These are phyloP conservation scores for Sinocyclocheilus rhinocerous DNA, from an alignment of 2,113 vertebrate genomes.

Conservation along the genomic window DNA sequence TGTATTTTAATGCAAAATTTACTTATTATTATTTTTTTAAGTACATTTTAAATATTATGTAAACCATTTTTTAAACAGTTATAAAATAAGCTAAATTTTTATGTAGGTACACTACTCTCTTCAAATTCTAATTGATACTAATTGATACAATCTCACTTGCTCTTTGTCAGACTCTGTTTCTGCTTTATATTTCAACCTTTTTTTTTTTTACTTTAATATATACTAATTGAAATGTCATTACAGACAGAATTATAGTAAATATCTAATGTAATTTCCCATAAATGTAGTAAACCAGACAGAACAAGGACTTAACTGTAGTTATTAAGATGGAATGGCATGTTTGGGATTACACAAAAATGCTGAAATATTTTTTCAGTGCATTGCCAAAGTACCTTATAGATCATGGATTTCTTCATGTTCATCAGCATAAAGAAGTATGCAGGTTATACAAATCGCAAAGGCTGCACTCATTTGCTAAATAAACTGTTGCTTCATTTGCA, in stretches of 20 bases:
- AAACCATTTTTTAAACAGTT: background rate
- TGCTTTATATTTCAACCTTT: background rate
- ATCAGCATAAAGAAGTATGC: background rate
- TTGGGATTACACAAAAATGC: constrained; percentile 9
- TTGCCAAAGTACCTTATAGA: background rate
- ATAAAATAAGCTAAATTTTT: background rate
- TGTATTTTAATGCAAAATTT: background rate
- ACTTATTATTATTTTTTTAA: background rate
- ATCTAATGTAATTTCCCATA: background rate
- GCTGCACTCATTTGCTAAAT: background rate
- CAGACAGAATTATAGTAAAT: background rate
- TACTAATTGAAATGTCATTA: background rate
- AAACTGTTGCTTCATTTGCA: background rate
- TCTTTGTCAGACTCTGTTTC: background rate
- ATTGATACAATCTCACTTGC: background rate
- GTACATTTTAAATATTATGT: too few relatives aligned
- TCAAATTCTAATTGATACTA: background rate
- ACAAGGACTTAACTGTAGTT: background rate
- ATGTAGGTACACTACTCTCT: background rate
- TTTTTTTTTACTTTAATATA: background rate
- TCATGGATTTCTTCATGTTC: background rate
- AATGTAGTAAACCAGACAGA: background rate
- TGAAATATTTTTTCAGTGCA: background rate
- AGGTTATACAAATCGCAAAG: background rate
- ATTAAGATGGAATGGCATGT: background rate